Evolutionary conservation across 2,113 vertebrate genomes (phyloP), one percentile per base, ranked within the genome.

Genomic region (Bos javanicus): DNA sequence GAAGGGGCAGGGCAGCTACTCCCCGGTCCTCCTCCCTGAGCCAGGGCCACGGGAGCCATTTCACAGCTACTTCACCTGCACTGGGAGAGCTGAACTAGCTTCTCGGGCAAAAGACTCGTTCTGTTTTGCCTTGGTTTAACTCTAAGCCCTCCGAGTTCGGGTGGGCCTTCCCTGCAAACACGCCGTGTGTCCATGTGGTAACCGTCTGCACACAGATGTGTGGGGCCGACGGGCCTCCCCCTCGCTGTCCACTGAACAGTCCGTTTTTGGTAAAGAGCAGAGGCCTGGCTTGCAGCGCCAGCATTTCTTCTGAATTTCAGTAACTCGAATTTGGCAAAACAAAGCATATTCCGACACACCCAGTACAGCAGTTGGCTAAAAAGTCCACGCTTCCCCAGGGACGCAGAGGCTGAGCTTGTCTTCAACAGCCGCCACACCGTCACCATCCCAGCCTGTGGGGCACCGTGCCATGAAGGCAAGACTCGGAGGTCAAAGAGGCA

Each of bases 201-300:
- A 88, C 82, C 39, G 30, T 94, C 88, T 82, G 48, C 76, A 87
- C 6, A 50, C 83, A 83, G 52, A 57, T 1, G 76, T 36, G 23
- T 5, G 57, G 46, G 50, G 71, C 56, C 30, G 60, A 52, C 81
- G 43, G 76, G 91, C 71, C 93, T 19, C 54, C 91, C 50, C 39
- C 39, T 57, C 67, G 7, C 26, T 1, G 33, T 56, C 67, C 74
- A 48, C 54, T 60, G 82, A 74, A 91, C 84, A 57, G 57, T 86
- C 96, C 95, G 92, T 82, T 94, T 97, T 97, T 94, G 87, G 97
- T 97, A 97, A 96, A 84, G 5, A 59, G 78, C 67, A 87, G 52
- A 89, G 91, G 78, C 62, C 48, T 43, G 48, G 57, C 93, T 19
- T 90, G 81, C 7, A 92, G 57, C 43, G 39, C 33, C 57, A 52